Base-by-base conservation (phyloP, 2,888 invertebrate genomes). In the Pammene fasciana region DNA sequence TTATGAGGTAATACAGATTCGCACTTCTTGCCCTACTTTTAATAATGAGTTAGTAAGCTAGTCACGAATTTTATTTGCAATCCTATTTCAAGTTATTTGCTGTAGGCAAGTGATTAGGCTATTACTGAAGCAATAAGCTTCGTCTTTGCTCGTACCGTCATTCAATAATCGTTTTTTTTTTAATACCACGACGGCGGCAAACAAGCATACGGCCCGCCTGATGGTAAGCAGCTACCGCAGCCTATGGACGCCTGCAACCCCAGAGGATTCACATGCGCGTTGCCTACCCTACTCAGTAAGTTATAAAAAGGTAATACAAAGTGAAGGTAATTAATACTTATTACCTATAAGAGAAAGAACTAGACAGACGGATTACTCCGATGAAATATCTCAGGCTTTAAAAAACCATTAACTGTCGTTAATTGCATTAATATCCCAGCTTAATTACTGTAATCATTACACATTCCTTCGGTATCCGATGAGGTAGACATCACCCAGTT, bases 381-480 rank as follows among this genome's bases (percentile, higher is more conserved):
- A 43, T 26, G 13, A 18, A 41, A 43, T 43, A 59, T 34, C 59
- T 45, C 38, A 46, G 46, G 34, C 45, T n/a, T 14, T n/a, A 16
- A 52, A 62, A 61, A 52, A 62, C n/a, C 10, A 16, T 61, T 61
- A 62, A 54, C 43, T 55, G 45, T 34, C 16, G 41, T n/a, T 54
- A 62, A 62, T 62, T 62, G 18, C 52, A 18, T 52, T 41, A 52
- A 52, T 62, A 62, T 34, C n/a, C n/a, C 38, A 41, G 48, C 36
- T 34, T 52, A 62, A 62, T 52, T n/a, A 18, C 41, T 13, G 6
- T 16, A 62, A 62, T 34, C 46, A 46, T 54, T 52, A 18, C 50
- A 41, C 18, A 62, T 52, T 14, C 60, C 14, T n/a, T 26, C 26
- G 13, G 16, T 61, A 38, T 85, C 26, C 45, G 34, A 60, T 46